Evolutionary conservation across 92 coral and sea anemone genomes (phyloP).

Genomic region (Epizoanthus ramosus): DNA sequence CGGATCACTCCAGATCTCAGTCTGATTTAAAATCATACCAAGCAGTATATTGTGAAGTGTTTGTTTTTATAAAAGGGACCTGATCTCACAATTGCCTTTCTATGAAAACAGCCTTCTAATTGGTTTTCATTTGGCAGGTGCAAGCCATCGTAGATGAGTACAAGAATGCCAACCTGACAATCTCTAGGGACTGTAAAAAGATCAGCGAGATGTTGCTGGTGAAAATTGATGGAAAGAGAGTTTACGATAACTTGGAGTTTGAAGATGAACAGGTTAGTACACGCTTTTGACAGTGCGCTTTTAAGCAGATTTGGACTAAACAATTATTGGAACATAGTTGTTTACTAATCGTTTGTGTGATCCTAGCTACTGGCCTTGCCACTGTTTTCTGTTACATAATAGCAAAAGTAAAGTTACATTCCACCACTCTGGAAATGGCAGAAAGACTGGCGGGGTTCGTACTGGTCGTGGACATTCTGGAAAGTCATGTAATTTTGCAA

Average conservation of each 20-base stretch:
- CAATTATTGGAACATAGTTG: neutral
- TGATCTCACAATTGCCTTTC: neutral
- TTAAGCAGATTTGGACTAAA: neutral
- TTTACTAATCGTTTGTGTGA: neutral
- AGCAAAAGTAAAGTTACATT: too few relatives aligned
- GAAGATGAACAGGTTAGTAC: slow-evolving; percentile 95
- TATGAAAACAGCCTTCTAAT: too few relatives aligned
- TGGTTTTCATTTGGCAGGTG: slow-evolving; percentile 57
- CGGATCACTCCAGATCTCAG: too few relatives aligned
- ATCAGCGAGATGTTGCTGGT: slow-evolving; percentile 98
- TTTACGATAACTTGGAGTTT: slow-evolving; percentile 95
- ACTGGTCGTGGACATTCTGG: too few relatives aligned
- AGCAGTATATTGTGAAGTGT: neutral
- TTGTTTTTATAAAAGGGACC: too few relatives aligned
- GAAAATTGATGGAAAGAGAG: slow-evolving; percentile 95
- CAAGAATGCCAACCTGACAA: slow-evolving; percentile 96
- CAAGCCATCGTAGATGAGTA: slow-evolving; percentile 98
- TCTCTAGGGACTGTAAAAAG: slow-evolving; percentile 92
- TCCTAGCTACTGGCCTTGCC: too few relatives aligned
- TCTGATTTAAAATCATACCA: too few relatives aligned
- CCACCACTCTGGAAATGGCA: too few relatives aligned
- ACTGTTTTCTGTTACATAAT: too few relatives aligned
- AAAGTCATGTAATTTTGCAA: too few relatives aligned
- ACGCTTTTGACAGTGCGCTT: neutral
- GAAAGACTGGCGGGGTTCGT: too few relatives aligned